Base-by-base conservation (phyloP, 2,888 invertebrate species). In the Lasioglossum malachurum region DNA sequence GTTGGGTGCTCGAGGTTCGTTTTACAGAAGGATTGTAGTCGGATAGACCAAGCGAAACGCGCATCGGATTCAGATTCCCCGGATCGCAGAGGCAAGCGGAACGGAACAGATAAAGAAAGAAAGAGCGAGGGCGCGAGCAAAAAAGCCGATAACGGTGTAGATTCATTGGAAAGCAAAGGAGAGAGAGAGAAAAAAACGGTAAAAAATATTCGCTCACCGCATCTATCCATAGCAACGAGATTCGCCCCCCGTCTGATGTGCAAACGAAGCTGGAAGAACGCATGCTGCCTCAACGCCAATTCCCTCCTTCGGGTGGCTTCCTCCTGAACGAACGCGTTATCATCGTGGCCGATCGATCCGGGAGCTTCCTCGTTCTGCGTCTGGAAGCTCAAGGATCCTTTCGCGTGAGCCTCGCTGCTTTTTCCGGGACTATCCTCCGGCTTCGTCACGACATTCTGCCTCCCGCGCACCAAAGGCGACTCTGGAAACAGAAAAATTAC, bases 181-280 rank as follows among this genome's bases (percentile, higher is more conserved):
- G 19, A 69, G 10, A 69, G 10, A 38, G 67, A 38, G 2, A 12
- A 44, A 12, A 38, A 23, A 38, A 23, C 35, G 38, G 35, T 19
- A 31, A 69, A 69, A 69, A 69, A 69, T 69, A 69, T 69, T 8
- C 38, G 69, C 96, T 96, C 96, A 99, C 99, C 99, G 96, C 98
- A 98, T 96, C 98, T 98, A 95, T 99, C 99, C 97, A 98, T 98
- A 85, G 99, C 98, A 83, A 98, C 97, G 94, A 99, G 96, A 95
- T 98, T 98, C 94, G 97, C 97, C 89, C 99, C 99, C 94, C 98
- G 97, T 94, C 98, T 97, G 89, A 99, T 96, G 96, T 98, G 98
- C 92, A 99, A 96, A 91, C 98, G 97, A 89, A 99, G 96, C 95
- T 98, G 98, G 96, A 98, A 99, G 96, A 99, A 99, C 78, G 98